Percentiles rank a stretch among this genome's conserved stretches.
phyloP scores from a whole-genome alignment of 1,140 invertebrate species.

The Agrypnia vestita region DNA sequence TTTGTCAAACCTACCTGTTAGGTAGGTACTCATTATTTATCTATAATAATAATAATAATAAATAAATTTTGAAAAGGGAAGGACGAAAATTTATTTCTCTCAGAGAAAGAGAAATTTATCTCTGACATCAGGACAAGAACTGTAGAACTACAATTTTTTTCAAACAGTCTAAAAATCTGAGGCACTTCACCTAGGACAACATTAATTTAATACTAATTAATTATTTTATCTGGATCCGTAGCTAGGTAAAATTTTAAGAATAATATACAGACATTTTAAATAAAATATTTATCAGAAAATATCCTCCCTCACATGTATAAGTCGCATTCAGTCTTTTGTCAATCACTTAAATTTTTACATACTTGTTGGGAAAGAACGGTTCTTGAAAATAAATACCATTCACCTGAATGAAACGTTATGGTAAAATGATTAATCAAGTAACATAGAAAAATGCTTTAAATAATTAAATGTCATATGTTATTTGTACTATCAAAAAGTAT shows the following conservation, averaged over 20 bases:
- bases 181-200: background rate
- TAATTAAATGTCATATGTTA: too few species aligned
- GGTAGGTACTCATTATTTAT: too few species aligned
- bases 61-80: background rate
- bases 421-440: too few species aligned
- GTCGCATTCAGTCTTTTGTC: background rate
- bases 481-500: too few species aligned
- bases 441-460: too few species aligned
- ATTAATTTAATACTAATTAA: background rate
- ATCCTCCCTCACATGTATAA: background rate
- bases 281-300: constrained; percentile 5
- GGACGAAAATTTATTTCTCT: background rate
- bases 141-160: too few species aligned
- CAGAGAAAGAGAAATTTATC: background rate
- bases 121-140: background rate
- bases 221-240: background rate
- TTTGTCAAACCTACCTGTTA: too few species aligned
- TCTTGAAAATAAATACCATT: too few species aligned
- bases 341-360: too few species aligned
- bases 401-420: too few species aligned
- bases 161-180: background rate
- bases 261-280: background rate
- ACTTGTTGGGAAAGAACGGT: too few species aligned
- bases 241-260: background rate
- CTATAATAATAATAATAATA: too few species aligned